A percentile compares a stretch with the other conserved stretches of the same genome.
Conservation (phyloP, 2,113 vertebrate genomes). For the Calonectris borealis region DNA sequence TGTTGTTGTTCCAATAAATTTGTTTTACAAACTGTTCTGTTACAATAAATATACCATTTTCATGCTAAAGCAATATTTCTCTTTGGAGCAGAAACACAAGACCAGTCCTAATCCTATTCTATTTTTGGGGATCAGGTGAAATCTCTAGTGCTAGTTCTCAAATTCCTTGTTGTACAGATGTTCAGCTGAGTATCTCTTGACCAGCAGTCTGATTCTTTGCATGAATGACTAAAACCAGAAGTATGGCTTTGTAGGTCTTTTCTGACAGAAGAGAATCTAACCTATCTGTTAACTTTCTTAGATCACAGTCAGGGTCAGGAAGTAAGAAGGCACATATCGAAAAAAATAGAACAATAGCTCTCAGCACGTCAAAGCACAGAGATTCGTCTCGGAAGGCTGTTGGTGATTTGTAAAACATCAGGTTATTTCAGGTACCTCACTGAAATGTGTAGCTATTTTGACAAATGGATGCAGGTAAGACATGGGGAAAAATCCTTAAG, state of each 20-base stretch:
- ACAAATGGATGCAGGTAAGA: neutral
- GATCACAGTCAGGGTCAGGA: neutral
- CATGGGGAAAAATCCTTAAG: neutral
- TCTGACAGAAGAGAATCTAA: neutral
- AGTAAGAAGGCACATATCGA: neutral
- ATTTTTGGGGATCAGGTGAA: no score
- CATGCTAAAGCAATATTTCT: no score
- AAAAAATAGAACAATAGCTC: neutral
- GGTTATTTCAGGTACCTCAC: neutral
- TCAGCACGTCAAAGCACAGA: neutral
- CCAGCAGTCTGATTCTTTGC: neutral
- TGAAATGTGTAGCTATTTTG: neutral
- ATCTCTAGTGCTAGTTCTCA: neutral
- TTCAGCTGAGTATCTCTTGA: neutral
- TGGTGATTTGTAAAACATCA: neutral
- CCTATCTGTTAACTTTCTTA: neutral
- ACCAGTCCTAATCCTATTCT: no score
- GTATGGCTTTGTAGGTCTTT: neutral
- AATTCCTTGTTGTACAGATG: neutral
- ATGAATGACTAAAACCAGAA: neutral
- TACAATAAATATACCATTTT: no score
- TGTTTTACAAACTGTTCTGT: no score
- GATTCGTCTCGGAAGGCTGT: neutral
- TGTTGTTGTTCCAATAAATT: no score
- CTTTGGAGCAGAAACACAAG: no score